These are phyloP conservation scores for Solen grandis DNA, from an alignment of 1,140 invertebrate genomes.

Conservation along the genomic window DNA sequence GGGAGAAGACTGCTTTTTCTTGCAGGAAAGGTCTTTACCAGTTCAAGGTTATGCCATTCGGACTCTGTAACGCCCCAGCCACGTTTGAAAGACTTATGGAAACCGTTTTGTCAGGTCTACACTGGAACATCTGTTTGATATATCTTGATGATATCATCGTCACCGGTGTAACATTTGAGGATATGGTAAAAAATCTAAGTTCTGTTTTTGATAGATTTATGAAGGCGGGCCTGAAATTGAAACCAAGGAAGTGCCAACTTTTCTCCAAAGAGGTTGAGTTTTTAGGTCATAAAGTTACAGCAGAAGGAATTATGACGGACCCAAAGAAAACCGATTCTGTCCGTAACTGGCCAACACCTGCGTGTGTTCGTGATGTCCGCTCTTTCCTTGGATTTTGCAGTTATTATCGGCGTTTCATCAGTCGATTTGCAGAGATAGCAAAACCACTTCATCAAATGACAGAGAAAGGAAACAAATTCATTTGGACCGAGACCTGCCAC, in stretches of 20 bases:
- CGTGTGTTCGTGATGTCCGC: constrained; percentile 41
- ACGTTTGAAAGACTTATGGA: constrained; percentile 69
- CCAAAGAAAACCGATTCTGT: constrained; percentile 51
- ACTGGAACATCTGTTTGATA: constrained; percentile 24
- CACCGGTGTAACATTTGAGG: constrained; percentile 21
- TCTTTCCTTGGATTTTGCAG: constrained; percentile 35
- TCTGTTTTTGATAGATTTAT: constrained; percentile 35
- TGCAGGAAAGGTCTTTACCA: not conserved
- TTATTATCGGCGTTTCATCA: constrained; percentile 32
- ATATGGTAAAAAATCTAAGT: constrained; percentile 12
- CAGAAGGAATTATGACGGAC: constrained; percentile 46
- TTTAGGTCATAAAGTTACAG: constrained; percentile 44
- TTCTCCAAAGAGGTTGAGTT: constrained; percentile 47
- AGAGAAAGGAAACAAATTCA: constrained; percentile 36
- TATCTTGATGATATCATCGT: constrained; percentile 59
- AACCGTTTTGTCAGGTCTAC: constrained; percentile 48
- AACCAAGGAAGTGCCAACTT: constrained; percentile 52
- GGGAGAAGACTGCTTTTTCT: not conserved
- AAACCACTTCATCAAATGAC: constrained; percentile 28
- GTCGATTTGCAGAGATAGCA: not conserved
- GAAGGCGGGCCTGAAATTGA: constrained; percentile 44
- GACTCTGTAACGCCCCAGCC: constrained; percentile 54
- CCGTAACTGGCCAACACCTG: constrained; percentile 41
- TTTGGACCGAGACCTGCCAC: constrained; percentile 54
- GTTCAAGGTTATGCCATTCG: constrained; percentile 61